Evolutionary conservation across 2,888 invertebrate genomes (phyloP), one percentile per base, ranked within the genome.

Genomic region (Antheraea assamensis): DNA sequence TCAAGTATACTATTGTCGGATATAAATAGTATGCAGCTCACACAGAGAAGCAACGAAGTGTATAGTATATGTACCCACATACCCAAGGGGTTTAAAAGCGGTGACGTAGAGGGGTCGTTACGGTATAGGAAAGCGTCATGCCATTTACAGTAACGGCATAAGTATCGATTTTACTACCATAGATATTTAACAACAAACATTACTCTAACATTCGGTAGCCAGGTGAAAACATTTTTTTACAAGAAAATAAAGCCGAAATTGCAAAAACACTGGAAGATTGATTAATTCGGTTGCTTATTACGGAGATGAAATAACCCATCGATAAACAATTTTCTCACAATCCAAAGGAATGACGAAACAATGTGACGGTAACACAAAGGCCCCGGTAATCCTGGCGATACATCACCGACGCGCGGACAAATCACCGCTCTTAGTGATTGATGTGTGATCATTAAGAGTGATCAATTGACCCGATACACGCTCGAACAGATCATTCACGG

Each of bases 391-490:
- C 61, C 61, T 17, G 27, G 27, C 24, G 24, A 61, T 61, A 61
- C 61, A 61, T 61, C 61, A 61, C 61, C 61, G 61, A 61, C 27
- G 61, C 24, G 27, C 27, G 27, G 61, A 61, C 61, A 61, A 61
- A 61, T 61, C 27, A 61, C 61, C 61, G 15, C 27, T 27, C 13
- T 4, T 61, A 61, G 61, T 61, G 61, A 61, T 61, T 61, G 61
- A 61, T 61, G 61, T 61, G 27, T 61, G 27, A 61, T 61, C 61
- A 61, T 61, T 27, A 61, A 3, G 27, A 3, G 61, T 61, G 61
- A 61, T 61, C 61, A 30, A 30, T 61, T 27, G 3, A 61, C 15
- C 27, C 61, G 27, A 27, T 61, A 61, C 27, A 61, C 2, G 61
- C 61, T 61, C 5, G 13, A 61, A 61, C 27, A 61, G 27, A 61